Evolutionary conservation across 2,113 vertebrate genomes (phyloP).

Genomic region (Typhlomys cinereus): DNA sequence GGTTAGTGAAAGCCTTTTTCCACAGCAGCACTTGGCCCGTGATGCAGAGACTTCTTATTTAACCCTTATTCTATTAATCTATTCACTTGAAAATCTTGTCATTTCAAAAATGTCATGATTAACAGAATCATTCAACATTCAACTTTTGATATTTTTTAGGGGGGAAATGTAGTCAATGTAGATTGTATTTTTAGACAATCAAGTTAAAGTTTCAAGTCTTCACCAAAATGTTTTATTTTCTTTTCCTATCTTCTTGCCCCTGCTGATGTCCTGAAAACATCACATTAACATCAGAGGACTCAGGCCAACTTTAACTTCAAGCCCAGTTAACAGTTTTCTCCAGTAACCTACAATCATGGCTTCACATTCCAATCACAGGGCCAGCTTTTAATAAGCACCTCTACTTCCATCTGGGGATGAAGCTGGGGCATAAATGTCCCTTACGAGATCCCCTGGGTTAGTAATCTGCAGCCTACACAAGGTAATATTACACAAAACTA

Average conservation of each 20-base stretch:
- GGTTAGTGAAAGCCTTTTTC: too few relatives aligned
- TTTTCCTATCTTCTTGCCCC: not conserved
- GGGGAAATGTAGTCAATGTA: not conserved
- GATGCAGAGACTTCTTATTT: not conserved
- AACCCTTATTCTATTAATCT: not conserved
- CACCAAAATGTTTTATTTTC: not conserved
- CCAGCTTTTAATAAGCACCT: not conserved
- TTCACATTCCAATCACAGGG: not conserved
- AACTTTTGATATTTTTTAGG: not conserved
- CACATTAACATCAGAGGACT: constrained; percentile 13
- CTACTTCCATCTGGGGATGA: not conserved
- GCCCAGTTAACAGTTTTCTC: constrained; percentile 12
- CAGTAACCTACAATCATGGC: not conserved
- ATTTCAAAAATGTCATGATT: constrained; percentile 28
- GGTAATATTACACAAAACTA: not conserved
- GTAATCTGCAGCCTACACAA: not conserved
- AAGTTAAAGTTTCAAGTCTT: constrained; percentile 20
- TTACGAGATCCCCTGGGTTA: not conserved
- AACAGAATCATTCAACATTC: not conserved
- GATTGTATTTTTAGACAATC: constrained; percentile 13
- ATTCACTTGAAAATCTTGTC: not conserved
- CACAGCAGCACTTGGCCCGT: too few relatives aligned
- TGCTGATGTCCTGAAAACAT: not conserved
- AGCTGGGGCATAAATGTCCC: not conserved
- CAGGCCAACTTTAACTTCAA: constrained; percentile 13